Percentiles rank a stretch among this genome's conserved stretches.
These are phyloP conservation scores for Gobius niger DNA, from an alignment of 2,113 vertebrate species.

Conservation along the genomic window DNA sequence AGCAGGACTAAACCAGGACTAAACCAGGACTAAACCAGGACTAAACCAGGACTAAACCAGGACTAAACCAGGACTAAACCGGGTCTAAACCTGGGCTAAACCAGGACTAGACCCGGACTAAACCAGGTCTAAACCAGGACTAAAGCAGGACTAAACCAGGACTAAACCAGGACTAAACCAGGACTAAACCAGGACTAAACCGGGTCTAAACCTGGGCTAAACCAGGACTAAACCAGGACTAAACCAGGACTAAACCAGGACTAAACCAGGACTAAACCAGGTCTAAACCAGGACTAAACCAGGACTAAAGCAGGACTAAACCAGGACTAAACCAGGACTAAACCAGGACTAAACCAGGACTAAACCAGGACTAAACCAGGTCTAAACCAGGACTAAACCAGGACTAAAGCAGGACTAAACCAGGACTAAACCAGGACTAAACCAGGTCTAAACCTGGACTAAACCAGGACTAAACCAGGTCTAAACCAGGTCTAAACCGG, in stretches of 20 bases:
- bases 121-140: neutral
- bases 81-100: conserved; percentile 15
- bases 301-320: neutral
- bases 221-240: neutral
- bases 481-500: conserved; percentile 13
- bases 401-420: neutral
- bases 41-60: neutral
- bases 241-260: neutral
- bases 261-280: neutral
- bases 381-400: neutral
- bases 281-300: neutral
- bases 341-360: neutral
- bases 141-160: conserved; percentile 9
- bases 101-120: neutral
- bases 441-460: neutral
- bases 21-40: neutral
- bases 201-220: neutral
- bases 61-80: neutral
- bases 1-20: neutral
- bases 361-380: conserved; percentile 14
- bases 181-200: neutral
- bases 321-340: neutral
- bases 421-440: conserved; percentile 11
- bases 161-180: neutral
- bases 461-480: neutral